These are phyloP conservation scores for Empidonax traillii DNA, from an alignment of 2,113 vertebrate species.

Conservation along the genomic window DNA sequence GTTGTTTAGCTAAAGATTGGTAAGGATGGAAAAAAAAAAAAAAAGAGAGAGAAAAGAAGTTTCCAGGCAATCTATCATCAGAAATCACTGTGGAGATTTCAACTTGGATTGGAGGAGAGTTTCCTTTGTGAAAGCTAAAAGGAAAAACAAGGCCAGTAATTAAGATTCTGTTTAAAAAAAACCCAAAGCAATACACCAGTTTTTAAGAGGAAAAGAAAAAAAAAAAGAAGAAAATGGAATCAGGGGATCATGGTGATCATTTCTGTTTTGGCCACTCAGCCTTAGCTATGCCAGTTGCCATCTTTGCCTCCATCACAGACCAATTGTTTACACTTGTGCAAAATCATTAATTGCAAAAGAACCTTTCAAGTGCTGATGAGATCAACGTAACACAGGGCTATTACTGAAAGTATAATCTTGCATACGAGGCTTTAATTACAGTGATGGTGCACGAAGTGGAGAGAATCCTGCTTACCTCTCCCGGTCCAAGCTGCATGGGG, in stretches of 20 bases:
- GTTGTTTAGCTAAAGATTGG: neutral
- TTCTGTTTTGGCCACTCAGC: neutral
- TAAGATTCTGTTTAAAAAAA: neutral
- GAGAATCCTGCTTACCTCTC: neutral
- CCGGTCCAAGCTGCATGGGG: neutral
- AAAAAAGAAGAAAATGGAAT: neutral
- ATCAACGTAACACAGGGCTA: neutral
- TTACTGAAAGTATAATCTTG: neutral
- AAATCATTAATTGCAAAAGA: constrained; percentile 15
- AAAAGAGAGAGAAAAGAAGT: neutral
- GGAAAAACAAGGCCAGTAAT: neutral
- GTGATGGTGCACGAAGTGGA: neutral
- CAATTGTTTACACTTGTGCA: neutral
- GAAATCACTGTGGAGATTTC: neutral
- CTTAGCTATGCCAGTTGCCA: neutral
- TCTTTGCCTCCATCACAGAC: neutral
- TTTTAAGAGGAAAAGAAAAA: neutral
- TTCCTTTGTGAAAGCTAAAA: neutral
- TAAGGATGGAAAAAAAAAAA: neutral
- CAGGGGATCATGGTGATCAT: neutral
- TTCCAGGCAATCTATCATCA: neutral
- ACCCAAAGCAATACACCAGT: neutral
- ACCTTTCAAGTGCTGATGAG: neutral
- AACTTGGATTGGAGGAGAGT: neutral
- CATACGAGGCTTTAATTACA: neutral